Evolutionary conservation across 2,888 invertebrate genomes (phyloP).

Genomic region (Cerastis leucographa): DNA sequence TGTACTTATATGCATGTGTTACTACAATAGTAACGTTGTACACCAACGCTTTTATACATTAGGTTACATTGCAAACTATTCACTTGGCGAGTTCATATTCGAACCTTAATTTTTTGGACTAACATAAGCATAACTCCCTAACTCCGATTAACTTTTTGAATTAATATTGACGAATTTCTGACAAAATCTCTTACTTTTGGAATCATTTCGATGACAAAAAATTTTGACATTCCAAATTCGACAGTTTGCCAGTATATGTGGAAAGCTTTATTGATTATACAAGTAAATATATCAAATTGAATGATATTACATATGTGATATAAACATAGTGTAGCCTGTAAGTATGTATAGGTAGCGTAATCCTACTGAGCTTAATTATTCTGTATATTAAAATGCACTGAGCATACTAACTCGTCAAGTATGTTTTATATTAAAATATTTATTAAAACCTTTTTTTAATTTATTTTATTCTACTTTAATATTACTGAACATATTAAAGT

Average conservation of each 20-base stretch:
- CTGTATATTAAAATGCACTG: conserved; percentile 75
- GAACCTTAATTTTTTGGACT: conserved; percentile 37
- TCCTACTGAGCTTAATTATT: conserved; percentile 72
- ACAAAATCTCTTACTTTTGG: conserved; percentile 54
- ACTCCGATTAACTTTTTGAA: conserved; percentile 39
- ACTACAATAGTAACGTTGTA: conserved; percentile 67
- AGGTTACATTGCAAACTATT: conserved; percentile 77
- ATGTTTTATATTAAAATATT: conserved; percentile 78
- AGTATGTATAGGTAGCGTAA: conserved; percentile 77
- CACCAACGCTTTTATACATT: conserved; percentile 55
- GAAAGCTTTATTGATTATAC: conserved; percentile 82
- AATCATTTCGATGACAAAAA: conserved; percentile 53
- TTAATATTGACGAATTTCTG: conserved; percentile 64
- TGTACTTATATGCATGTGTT: conserved; percentile 78
- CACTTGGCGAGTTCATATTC: conserved; percentile 69
- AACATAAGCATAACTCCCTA: conserved; percentile 31
- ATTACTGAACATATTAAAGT: conserved; percentile 74
- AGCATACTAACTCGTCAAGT: conserved; percentile 77
- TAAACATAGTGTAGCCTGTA: conserved; percentile 84
- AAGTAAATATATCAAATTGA: conserved; percentile 81
- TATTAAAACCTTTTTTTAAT: conserved; percentile 81
- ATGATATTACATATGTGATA: conserved; percentile 90
- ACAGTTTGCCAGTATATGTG: conserved; percentile 79
- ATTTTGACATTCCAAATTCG: conserved; percentile 77
- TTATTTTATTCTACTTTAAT: conserved; percentile 81